Evolutionary conservation across 1,140 invertebrate genomes (phyloP).

Genomic region (Megalopta genalis): DNA sequence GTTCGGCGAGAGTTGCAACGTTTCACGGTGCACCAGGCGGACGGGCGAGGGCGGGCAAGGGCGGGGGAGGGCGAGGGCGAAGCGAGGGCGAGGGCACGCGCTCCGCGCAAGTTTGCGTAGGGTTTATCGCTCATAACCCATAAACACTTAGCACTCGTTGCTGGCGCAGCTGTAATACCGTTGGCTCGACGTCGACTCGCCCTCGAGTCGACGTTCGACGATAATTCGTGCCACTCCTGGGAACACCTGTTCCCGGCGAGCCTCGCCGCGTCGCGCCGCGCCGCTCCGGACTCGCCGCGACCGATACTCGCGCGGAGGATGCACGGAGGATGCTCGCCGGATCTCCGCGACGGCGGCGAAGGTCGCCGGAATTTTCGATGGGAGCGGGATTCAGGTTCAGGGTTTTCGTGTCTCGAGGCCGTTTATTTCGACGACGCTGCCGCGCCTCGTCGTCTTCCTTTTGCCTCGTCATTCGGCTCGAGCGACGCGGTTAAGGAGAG

Average conservation of each 20-base stretch:
- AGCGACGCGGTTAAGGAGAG: conserved; percentile 18
- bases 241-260: conserved; percentile 52
- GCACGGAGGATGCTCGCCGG: conserved; percentile 18
- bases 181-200: conserved; percentile 35
- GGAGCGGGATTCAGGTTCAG: conserved; percentile 12
- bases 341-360: not conserved
- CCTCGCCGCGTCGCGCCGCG: conserved; percentile 13
- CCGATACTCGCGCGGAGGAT: too few relatives aligned
- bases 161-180: conserved; percentile 29
- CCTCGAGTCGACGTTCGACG: conserved; percentile 33
- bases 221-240: conserved; percentile 51
- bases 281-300: not conserved
- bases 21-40: conserved; percentile 9
- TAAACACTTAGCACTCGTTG: conserved; percentile 52
- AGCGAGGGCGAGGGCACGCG: too few relatives aligned
- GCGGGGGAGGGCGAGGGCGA: too few relatives aligned
- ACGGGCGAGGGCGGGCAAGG: not conserved
- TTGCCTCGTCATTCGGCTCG: conserved; percentile 5
- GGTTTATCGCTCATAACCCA: conserved; percentile 49
- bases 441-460: not conserved
- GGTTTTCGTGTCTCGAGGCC: not conserved
- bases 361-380: not conserved
- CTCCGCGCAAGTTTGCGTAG: conserved; percentile 24
- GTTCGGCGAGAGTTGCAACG: conserved; percentile 17
- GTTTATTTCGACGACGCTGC: conserved; percentile 5